Evolutionary conservation across 2,888 invertebrate species (phyloP).

Genomic region (Eucriotettix oculatus): DNA sequence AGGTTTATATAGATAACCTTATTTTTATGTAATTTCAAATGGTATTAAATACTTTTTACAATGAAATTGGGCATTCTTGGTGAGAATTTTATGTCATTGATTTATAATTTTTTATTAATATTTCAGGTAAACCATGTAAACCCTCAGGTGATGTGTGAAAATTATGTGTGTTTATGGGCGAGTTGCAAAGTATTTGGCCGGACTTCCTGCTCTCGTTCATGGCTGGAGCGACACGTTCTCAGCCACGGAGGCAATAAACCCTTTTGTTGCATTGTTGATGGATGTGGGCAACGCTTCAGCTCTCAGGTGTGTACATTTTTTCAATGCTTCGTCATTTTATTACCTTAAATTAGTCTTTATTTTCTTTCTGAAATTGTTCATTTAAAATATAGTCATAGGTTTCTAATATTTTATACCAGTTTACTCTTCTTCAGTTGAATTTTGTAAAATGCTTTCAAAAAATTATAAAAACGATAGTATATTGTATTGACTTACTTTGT

Average conservation of each 20-base stretch:
- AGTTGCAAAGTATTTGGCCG: slow-evolving; percentile 89
- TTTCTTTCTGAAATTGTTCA: no score
- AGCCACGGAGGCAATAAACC: slow-evolving; percentile 87
- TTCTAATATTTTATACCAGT: no score
- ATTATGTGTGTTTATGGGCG: slow-evolving; percentile 82
- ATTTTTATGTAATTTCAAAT: no score
- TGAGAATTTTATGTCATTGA: background rate
- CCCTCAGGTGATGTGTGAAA: slow-evolving; percentile 65
- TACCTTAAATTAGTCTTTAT: no score
- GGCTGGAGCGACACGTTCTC: slow-evolving; percentile 84
- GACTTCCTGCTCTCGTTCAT: slow-evolving; percentile 78
- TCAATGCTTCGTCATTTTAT: no score
- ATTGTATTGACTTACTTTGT: no score
- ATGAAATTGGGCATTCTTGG: background rate
- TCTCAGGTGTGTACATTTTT: slow-evolving; percentile 45
- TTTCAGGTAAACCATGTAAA: slow-evolving; percentile 64
- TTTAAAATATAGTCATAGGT: no score
- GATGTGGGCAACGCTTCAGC: slow-evolving; percentile 68
- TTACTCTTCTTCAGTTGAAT: no score
- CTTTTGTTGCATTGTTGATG: slow-evolving; percentile 88
- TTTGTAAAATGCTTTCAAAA: no score
- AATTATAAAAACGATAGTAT: no score
- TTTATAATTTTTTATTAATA: background rate
- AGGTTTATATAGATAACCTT: no score
- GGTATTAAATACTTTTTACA: background rate